A percentile compares a stretch with the other conserved stretches of the same genome.
Evolutionary conservation across 2,797 vertebrate species (phyloP).

Genomic region (Neosilurus hyrtlii): DNA sequence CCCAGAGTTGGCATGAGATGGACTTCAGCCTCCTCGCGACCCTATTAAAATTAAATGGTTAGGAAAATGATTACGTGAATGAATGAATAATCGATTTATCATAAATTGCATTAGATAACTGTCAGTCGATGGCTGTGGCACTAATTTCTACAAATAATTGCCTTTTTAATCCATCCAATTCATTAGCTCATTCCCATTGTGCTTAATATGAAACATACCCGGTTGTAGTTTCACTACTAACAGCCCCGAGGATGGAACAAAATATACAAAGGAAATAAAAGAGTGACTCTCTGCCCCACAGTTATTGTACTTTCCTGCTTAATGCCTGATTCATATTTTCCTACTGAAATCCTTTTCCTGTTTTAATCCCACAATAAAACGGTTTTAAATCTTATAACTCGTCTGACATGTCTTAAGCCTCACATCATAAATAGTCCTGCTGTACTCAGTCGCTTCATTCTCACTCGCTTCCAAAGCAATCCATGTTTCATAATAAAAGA

Average conservation of each 20-base stretch:
- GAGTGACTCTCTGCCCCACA: slow-evolving; percentile 15
- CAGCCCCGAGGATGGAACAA: neutral
- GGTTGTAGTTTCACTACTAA: neutral
- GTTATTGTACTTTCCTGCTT: slow-evolving; percentile 67
- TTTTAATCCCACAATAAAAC: slow-evolving; percentile 72
- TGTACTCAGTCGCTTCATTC: slow-evolving; percentile 72
- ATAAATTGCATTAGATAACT: no score
- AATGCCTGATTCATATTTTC: slow-evolving; percentile 63
- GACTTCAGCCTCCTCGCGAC: no score
- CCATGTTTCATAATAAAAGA: slow-evolving; percentile 75
- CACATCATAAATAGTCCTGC: slow-evolving; percentile 74
- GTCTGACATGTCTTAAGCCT: slow-evolving; percentile 68
- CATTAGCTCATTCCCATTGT: no score
- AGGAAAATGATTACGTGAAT: no score
- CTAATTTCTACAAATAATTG: neutral
- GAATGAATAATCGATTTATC: neutral
- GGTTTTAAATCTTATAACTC: slow-evolving; percentile 63
- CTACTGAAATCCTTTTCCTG: slow-evolving; percentile 64
- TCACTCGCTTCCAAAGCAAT: slow-evolving; percentile 68
- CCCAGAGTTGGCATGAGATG: no score
- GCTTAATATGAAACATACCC: no score
- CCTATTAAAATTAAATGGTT: no score
- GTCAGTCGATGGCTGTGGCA: neutral
- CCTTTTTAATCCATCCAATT: no score
- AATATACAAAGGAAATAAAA: slow-evolving; percentile 10